phyloP scores from a whole-genome alignment of 2,113 vertebrate genomes.

The Egretta garzetta region DNA sequence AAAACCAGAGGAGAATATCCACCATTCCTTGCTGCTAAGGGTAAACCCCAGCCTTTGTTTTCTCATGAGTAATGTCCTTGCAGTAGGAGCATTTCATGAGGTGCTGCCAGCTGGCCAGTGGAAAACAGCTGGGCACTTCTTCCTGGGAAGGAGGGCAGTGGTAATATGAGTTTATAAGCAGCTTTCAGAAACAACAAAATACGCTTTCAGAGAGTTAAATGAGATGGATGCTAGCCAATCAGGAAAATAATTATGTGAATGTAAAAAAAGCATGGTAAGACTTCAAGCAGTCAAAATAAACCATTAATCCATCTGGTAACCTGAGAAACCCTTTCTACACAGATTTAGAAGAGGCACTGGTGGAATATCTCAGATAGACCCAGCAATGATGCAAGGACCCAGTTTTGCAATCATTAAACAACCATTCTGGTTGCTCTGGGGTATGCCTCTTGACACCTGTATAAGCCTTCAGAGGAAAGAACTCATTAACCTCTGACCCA shows the following conservation, averaged over 20 bases:
- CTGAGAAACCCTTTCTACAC: background rate
- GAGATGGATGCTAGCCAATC: background rate
- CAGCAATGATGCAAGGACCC: background rate
- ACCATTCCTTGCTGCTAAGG: background rate
- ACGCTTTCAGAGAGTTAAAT: background rate
- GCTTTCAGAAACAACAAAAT: background rate
- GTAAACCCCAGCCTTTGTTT: background rate
- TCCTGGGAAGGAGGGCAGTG: background rate
- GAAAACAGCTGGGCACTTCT: background rate
- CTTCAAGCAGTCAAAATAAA: background rate
- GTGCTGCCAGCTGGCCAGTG: background rate
- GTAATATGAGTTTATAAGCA: background rate
- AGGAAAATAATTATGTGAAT: background rate
- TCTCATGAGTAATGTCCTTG: background rate
- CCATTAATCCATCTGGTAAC: background rate
- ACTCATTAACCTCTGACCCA: background rate
- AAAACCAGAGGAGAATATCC: background rate
- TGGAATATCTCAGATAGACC: background rate
- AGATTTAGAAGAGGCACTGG: background rate
- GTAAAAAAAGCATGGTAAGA: background rate
- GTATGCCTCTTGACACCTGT: background rate
- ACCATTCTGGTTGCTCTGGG: background rate
- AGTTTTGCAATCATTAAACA: background rate
- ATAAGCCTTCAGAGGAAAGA: background rate
- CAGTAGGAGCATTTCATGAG: background rate